Base-by-base conservation (phyloP, 2,888 invertebrate genomes). In the Trilocha varians region DNA sequence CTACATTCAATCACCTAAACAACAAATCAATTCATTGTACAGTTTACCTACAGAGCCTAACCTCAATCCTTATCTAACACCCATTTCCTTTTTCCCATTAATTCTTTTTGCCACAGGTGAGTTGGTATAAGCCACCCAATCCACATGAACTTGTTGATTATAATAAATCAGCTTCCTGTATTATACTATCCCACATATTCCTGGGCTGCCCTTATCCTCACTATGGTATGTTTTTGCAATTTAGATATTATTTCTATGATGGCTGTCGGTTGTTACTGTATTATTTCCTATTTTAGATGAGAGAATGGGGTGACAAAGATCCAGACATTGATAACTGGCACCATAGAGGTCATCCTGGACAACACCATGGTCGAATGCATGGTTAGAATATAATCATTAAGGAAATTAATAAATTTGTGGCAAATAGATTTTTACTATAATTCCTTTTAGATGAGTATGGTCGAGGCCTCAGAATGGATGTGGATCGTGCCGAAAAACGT, bases 301-400 rank as follows among this genome's bases (percentile, higher is more conserved):
- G 67, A 63, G 87, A 87, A 58, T 87, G 87, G 87, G 78, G 70
- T 73, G 86, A 86, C 49, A 85, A 87, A 61, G 86, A 85, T 35
- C 65, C 71, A 16, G 85, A 87, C 32, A 69, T 80, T 49, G 86
- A 87, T 49, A 69, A 76, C 43, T 87, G 86, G 86, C 86, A 82
- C 58, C 83, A 82, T 49, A 75, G 85, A 46, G 80, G 83, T 36
- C 84, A 78, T 52, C 72, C 87, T 75, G 84, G 72, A 59, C 55
- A 77, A 53, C 72, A 86, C 36, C 89, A 89, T 55, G 88, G 88
- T 17, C 62, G 73, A 33, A 69, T 73, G 64, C 79, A 78, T 65
- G 79, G 84, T 82, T 48, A 34, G 42, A 34, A 32, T n/a, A n/a
- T 32, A 34, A 11, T 18, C n/a, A 33, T 8, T 36, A n/a, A n/a